A percentile compares a stretch with the other conserved stretches of the same genome.
Conservation (phyloP, 1,140 invertebrate species). For the Reticulitermes speratus region DNA sequence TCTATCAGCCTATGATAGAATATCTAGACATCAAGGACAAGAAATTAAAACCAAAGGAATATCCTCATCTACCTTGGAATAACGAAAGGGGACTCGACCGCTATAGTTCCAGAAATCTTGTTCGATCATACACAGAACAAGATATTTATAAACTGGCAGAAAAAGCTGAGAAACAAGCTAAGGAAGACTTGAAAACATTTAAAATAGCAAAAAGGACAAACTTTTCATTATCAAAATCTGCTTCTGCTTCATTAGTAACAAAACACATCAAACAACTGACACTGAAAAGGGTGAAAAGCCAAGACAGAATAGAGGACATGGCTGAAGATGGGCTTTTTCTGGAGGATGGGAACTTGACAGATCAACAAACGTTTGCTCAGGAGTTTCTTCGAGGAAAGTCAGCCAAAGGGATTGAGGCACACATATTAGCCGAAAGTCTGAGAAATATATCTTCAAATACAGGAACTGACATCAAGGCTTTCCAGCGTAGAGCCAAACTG, state of each 20-base stretch:
- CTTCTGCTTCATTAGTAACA: constrained; percentile 62
- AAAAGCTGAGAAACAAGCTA: constrained; percentile 63
- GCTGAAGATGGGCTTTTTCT: too few relatives aligned
- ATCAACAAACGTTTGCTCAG: constrained; percentile 13
- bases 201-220: constrained; percentile 60
- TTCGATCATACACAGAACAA: constrained; percentile 46
- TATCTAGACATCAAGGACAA: constrained; percentile 62
- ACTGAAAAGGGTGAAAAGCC: constrained; percentile 38
- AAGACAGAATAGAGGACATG: not conserved
- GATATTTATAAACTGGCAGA: constrained; percentile 63
- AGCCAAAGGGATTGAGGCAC: constrained; percentile 67
- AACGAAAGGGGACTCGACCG: constrained; percentile 65
- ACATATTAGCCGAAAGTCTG: constrained; percentile 59
- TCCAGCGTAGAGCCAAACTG: constrained; percentile 44
- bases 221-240: constrained; percentile 64
- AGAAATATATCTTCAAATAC: constrained; percentile 54
- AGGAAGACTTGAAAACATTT: constrained; percentile 59
- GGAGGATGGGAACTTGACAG: not conserved
- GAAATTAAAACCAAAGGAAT: constrained; percentile 51
- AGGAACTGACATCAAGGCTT: constrained; percentile 45
- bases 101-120: constrained; percentile 47
- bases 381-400: constrained; percentile 52
- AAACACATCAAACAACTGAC: constrained; percentile 62
- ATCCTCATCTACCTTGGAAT: constrained; percentile 70
- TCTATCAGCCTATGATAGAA: constrained; percentile 81